Base-by-base conservation (phyloP, 2,113 vertebrate species). In the Epinephelus lanceolatus region DNA sequence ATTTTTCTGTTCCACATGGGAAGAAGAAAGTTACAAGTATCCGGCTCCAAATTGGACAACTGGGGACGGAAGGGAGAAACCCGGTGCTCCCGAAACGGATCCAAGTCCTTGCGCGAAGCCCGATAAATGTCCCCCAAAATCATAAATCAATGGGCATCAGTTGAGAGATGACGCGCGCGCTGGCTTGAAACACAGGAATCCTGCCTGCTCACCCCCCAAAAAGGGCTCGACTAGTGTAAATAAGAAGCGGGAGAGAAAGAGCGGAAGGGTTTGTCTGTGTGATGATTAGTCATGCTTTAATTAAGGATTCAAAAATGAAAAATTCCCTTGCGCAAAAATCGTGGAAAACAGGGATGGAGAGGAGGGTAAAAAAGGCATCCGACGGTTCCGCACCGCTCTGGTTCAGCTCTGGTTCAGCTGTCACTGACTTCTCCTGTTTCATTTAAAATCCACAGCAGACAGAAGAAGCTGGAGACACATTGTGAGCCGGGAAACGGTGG, bases 21-120 rank as follows among this genome's bases (percentile, higher is more conserved):
- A 59, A 23, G 52, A 70, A 65, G 40, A 93, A 95, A 95, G 90
- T 95, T 94, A 49, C 76, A 69, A 61, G 81, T 84, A 83, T 87
- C 74, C 81, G 7, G 49, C 63, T 87, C 42, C 78, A 14, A 83
- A 68, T 45, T 14, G 0, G 19, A n/a, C 10, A 40, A 47, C 2
- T 3, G 59, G n/a, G 19, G 63, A 17, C 60, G 19, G 3, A 23
- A 23, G 2, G 3, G 27, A 65, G 11, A 75, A 15, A 25, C 27
- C 23, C 62, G 3, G 55, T 6, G 76, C 15, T 55, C 59, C 76
- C 12, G 56, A 84, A 49, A 21, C 27, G 27, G 25, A 70, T 71
- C 51, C 56, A 51, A 63, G 76, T 81, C 79, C 63, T 30, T 62
- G 65, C 55, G 83, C 60, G n/a, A 65, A 5, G 74, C 14, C 70